Evolutionary conservation across 2,113 vertebrate species (phyloP), one percentile per base, ranked within the genome.

Genomic region (Callorhinus ursinus): DNA sequence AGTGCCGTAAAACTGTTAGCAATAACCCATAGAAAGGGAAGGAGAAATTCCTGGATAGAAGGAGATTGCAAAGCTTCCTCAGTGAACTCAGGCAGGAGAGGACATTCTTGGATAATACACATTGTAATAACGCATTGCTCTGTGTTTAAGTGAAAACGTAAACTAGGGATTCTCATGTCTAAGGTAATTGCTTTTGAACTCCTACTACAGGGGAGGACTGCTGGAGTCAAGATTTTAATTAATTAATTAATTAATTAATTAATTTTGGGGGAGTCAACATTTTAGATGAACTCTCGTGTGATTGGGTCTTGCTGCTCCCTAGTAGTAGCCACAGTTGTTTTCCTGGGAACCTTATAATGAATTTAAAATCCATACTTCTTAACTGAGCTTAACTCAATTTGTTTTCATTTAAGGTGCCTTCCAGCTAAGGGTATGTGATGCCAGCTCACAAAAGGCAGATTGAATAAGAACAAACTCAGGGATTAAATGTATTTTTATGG

Each of bases 401-500:
- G 57, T 90, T 96, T 94, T 96, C 53, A 88, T 79, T 77, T 95
- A 84, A 82, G 0, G 83, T 83, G 63, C 69, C 69, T 92, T 76
- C 71, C 15, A 88, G 69, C 96, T 74, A 88, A 72, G 76, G 53
- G 49, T 59, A 31, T 24, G 76, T 39, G 21, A 42, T 90, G 71
- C 36, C 59, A 74, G 74, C 65, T 91, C 72, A 86, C 80, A 90
- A 84, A 96, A 82, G 59, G 36, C 80, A 77, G 88, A 72, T 76
- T 95, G 94, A 93, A 69, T 95, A 36, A 84, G 71, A 95, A 83
- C 19, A 72, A 81, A 71, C 46, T 90, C 14, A 65, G 55, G 69
- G 92, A 87, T 96, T 93, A 95, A 77, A 51, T 63, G 49, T 87
- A 88, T 95, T 97, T 97, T 96, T 74, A 90, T 90, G 76, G 57